Evolutionary conservation across 2,797 vertebrate genomes (phyloP).

Genomic region (Neopelma chrysocephalum): DNA sequence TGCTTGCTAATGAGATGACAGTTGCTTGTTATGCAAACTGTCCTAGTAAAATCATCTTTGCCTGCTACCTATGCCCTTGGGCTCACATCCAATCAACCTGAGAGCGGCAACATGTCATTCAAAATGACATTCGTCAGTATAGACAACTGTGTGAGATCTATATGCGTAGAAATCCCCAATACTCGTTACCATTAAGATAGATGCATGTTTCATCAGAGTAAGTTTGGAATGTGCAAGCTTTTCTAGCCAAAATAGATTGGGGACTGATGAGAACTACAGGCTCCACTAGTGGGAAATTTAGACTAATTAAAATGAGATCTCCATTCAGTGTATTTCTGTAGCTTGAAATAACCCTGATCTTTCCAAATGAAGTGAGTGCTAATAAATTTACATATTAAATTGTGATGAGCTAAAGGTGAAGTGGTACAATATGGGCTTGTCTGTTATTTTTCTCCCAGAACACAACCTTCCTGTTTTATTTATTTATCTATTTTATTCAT

Average conservation of each 20-base stretch:
- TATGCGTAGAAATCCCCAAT: not conserved
- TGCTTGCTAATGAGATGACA: slow-evolving; percentile 64
- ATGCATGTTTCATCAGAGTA: not conserved
- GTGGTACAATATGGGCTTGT: not conserved
- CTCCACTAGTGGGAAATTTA: not conserved
- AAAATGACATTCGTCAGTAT: slow-evolving; percentile 25
- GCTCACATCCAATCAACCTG: slow-evolving; percentile 49
- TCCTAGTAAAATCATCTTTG: slow-evolving; percentile 46
- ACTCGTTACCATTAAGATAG: not conserved
- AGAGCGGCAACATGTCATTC: slow-evolving; percentile 12
- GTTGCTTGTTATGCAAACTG: slow-evolving; percentile 59
- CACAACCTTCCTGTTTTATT: not conserved
- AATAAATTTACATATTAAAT: not conserved
- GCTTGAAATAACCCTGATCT: slow-evolving; percentile 31
- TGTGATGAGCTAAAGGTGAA: not conserved
- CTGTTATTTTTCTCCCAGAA: slow-evolving; percentile 27
- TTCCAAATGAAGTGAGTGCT: not conserved
- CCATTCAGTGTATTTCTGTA: not conserved
- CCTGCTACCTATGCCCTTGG: slow-evolving; percentile 54
- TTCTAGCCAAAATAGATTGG: not conserved
- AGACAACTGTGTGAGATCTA: slow-evolving; percentile 28
- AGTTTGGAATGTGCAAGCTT: slow-evolving; percentile 2
- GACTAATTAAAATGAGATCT: slow-evolving; percentile 25
- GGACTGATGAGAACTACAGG: not conserved
- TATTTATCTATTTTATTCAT: not conserved